A percentile compares a stretch with the other conserved stretches of the same genome.
phyloP scores from a whole-genome alignment of 1,140 invertebrate species.

The Cyphomyrmex costatus region DNA sequence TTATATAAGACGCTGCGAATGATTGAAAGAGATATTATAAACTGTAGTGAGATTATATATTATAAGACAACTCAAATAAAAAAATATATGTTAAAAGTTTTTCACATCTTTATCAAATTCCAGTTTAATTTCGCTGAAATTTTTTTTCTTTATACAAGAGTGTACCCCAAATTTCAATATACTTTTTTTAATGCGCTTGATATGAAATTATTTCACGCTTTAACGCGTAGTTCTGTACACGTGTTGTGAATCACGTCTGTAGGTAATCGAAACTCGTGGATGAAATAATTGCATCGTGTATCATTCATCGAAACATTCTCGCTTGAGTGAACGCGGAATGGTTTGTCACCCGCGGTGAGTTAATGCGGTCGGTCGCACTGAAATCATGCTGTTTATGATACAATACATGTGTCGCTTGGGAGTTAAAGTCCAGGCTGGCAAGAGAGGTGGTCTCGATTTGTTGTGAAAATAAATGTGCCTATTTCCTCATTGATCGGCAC shows the following conservation, averaged over 20 bases:
- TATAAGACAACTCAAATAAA: neutral
- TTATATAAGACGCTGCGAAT: neutral
- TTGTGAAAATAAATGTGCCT: slow-evolving; percentile 26
- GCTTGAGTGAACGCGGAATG: slow-evolving; percentile 23
- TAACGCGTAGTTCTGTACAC: slow-evolving; percentile 9
- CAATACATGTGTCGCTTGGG: slow-evolving; percentile 38
- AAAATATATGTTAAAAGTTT: neutral
- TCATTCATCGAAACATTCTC: slow-evolving; percentile 25
- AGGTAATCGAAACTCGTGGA: neutral
- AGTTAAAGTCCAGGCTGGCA: slow-evolving; percentile 37
- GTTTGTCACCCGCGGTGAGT: slow-evolving; percentile 17
- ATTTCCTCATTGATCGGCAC: slow-evolving; percentile 32
- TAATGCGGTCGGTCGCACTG: slow-evolving; percentile 39
- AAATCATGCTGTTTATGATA: slow-evolving; percentile 63
- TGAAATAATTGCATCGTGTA: slow-evolving; percentile 46
- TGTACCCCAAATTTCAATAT: neutral
- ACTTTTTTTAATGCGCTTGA: neutral
- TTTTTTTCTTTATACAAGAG: neutral
- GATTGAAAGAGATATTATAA: neutral
- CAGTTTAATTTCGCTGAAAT: neutral
- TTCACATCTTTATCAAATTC: neutral
- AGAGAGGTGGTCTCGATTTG: slow-evolving; percentile 59
- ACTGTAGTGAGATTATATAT: neutral
- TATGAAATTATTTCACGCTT: slow-evolving; percentile 50
- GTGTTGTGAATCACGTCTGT: neutral